Evolutionary conservation across 2,797 vertebrate genomes (phyloP).

Genomic region (Choloepus didactylus): DNA sequence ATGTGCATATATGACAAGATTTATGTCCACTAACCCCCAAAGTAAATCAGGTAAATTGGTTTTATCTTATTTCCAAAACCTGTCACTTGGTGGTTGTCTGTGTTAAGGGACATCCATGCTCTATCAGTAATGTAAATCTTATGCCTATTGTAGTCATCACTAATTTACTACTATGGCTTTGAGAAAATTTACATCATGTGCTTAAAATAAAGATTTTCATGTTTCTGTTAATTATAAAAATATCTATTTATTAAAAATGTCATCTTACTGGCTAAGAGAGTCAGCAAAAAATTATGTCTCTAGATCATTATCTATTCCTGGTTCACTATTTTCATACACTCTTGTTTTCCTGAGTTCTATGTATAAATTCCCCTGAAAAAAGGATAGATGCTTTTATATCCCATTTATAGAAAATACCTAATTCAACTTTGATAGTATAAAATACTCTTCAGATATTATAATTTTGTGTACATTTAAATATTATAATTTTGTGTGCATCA

Average conservation of each 20-base stretch:
- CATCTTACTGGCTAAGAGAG: not conserved
- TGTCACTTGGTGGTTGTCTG: not conserved
- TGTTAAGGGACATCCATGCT: not conserved
- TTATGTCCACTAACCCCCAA: not conserved
- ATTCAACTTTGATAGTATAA: not conserved
- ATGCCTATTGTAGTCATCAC: not conserved
- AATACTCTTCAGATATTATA: not conserved
- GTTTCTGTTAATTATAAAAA: not conserved
- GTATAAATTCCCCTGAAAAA: not conserved
- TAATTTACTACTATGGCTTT: constrained; percentile 39
- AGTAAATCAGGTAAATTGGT: not conserved
- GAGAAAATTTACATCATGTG: not conserved
- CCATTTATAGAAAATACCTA: not conserved
- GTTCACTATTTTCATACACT: not conserved
- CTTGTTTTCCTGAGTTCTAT: not conserved
- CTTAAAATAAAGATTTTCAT: not conserved
- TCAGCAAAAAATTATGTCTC: not conserved
- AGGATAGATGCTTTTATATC: not conserved
- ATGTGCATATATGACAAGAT: not conserved
- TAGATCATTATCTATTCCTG: not conserved
- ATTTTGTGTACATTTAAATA: not conserved
- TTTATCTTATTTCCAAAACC: not conserved
- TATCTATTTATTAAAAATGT: not conserved
- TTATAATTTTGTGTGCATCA: not conserved
- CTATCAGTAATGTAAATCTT: not conserved